Conservation (phyloP, 2,797 vertebrate genomes). For the Heteromormyrus szaboi region DNA sequence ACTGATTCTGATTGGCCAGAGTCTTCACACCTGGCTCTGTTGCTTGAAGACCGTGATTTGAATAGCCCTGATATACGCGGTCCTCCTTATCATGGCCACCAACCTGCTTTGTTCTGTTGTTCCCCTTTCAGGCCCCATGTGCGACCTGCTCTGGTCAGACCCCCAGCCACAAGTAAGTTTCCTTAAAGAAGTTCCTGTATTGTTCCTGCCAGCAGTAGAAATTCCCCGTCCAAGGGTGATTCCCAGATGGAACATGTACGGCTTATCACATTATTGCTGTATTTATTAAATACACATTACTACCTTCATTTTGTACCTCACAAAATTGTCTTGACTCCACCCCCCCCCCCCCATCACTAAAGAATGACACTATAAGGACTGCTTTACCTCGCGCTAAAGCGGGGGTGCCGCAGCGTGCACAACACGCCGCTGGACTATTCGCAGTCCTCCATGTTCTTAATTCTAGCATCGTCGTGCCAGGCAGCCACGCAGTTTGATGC, state of each 20-base stretch:
- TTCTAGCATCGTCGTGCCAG: not conserved
- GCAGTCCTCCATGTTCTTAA: not conserved
- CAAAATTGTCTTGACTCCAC: not conserved
- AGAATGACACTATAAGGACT: not conserved
- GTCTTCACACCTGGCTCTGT: not conserved
- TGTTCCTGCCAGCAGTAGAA: not conserved
- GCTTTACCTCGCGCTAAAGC: not conserved
- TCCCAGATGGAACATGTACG: not conserved
- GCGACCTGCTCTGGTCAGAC: slow-evolving; percentile 91
- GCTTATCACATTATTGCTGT: not conserved
- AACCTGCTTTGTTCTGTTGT: not conserved
- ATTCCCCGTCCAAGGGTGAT: not conserved
- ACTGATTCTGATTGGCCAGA: not conserved
- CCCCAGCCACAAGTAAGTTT: slow-evolving; percentile 84
- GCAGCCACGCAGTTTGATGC: not conserved
- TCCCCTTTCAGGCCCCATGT: slow-evolving; percentile 81
- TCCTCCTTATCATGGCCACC: not conserved
- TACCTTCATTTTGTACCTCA: not conserved
- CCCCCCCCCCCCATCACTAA: not conserved
- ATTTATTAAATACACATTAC: not conserved
- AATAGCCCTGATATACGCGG: not conserved
- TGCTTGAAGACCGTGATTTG: not conserved
- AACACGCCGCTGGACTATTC: not conserved
- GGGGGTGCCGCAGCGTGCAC: not conserved
- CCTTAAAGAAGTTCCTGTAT: not conserved